phyloP scores from a whole-genome alignment of 2,797 vertebrate genomes.

The Eurystomus glaucurus region DNA sequence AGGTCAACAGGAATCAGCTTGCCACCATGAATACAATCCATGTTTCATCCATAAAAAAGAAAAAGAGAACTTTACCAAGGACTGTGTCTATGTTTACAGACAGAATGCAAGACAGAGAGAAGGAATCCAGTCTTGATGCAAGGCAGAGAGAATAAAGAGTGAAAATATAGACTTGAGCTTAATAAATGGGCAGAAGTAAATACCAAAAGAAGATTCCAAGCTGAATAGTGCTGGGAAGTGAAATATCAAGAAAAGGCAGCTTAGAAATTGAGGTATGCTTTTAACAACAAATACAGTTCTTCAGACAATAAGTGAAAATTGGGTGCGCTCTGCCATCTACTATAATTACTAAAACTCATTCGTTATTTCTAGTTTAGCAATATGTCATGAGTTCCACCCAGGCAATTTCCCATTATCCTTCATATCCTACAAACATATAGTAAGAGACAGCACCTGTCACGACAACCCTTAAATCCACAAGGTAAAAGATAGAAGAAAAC shows the following conservation, averaged over 20 bases:
- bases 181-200: not conserved
- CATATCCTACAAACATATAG: conserved; percentile 36
- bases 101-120: not conserved
- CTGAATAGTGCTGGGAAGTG: not conserved
- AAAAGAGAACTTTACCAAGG: not conserved
- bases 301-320: not conserved
- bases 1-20: not conserved
- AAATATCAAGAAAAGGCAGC: not conserved
- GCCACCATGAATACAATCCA: not conserved
- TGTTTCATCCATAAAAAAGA: not conserved
- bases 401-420: conserved; percentile 36
- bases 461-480: conserved; percentile 36
- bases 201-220: not conserved
- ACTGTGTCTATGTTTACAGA: not conserved
- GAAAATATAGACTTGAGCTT: not conserved
- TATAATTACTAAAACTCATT: conserved; percentile 38
- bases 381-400: conserved; percentile 31
- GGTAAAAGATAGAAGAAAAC: conserved; percentile 46
- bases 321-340: not conserved
- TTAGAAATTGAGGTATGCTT: not conserved
- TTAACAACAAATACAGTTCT: not conserved
- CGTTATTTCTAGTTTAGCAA: conserved; percentile 38
- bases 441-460: conserved; percentile 41
- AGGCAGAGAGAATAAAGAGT: not conserved
- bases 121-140: not conserved